Conservation (phyloP, 2,888 invertebrate genomes). For the Tuberolachnus salignus region DNA sequence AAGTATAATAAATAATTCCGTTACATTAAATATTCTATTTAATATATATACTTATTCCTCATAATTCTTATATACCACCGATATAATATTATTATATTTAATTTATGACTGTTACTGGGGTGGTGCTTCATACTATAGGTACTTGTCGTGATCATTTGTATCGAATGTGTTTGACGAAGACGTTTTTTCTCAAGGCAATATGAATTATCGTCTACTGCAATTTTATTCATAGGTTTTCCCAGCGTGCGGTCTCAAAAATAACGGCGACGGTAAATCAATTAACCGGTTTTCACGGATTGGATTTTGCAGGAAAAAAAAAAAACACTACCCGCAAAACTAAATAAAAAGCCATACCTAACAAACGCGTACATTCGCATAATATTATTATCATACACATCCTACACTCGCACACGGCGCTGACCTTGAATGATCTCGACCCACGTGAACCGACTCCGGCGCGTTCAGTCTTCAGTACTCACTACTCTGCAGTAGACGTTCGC, state of each 20-base stretch:
- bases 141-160: not conserved
- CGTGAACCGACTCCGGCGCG: slow-evolving; percentile 25
- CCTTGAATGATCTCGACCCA: slow-evolving; percentile 47
- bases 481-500: slow-evolving; percentile 44
- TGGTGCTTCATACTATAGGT: not conserved
- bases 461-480: not conserved
- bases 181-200: not conserved
- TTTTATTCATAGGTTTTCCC: not conserved
- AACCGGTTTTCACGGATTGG: slow-evolving; percentile 21
- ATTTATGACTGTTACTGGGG: too few species aligned
- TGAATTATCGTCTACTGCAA: not conserved
- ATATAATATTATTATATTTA: not conserved
- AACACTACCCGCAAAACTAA: not conserved
- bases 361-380: not conserved
- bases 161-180: not conserved
- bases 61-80: too few species aligned
- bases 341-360: not conserved
- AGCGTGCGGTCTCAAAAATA: not conserved
- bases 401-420: not conserved
- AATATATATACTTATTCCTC: too few species aligned
- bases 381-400: not conserved
- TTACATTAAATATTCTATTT: too few species aligned
- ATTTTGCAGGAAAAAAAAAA: slow-evolving; percentile 14
- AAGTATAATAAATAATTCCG: too few species aligned
- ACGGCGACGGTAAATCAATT: not conserved